These are phyloP conservation scores for Leiothrix lutea DNA, from an alignment of 2,113 vertebrate species.

Conservation along the genomic window DNA sequence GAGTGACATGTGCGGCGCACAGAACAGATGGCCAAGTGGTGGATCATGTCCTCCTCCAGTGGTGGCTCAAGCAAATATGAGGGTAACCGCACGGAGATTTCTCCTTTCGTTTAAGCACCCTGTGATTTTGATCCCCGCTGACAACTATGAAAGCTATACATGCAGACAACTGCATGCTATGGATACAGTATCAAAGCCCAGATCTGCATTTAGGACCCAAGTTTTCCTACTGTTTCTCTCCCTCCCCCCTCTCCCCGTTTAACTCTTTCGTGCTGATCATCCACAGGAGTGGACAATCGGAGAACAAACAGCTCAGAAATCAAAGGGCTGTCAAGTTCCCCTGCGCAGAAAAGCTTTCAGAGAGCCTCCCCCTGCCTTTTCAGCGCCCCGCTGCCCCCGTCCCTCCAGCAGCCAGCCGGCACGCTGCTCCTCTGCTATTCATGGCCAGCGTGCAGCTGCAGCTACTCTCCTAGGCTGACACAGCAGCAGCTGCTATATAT, in stretches of 20 bases:
- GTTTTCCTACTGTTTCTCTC: not conserved
- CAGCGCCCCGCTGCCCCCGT: slow-evolving; percentile 36
- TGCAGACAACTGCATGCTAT: not conserved
- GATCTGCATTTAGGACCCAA: not conserved
- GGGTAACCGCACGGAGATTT: not conserved
- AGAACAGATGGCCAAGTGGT: slow-evolving; percentile 35
- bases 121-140: slow-evolving; percentile 50
- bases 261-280: not conserved
- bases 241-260: not conserved
- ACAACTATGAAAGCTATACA: slow-evolving; percentile 39
- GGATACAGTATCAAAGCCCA: not conserved
- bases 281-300: not conserved
- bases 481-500: slow-evolving; percentile 61
- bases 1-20: not conserved
- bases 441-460: slow-evolving; percentile 65
- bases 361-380: slow-evolving; percentile 41
- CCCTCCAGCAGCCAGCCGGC: slow-evolving; percentile 58
- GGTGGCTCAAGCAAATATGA: slow-evolving; percentile 15
- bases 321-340: slow-evolving; percentile 45
- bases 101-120: not conserved
- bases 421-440: slow-evolving; percentile 60
- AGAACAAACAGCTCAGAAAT: slow-evolving; percentile 58
- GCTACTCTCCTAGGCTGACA: slow-evolving; percentile 62
- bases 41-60: slow-evolving; percentile 38
- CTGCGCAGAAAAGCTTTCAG: not conserved